Evolutionary conservation across 2,797 vertebrate species (phyloP), one percentile per base, ranked within the genome.

Genomic region (Mustela erminea): DNA sequence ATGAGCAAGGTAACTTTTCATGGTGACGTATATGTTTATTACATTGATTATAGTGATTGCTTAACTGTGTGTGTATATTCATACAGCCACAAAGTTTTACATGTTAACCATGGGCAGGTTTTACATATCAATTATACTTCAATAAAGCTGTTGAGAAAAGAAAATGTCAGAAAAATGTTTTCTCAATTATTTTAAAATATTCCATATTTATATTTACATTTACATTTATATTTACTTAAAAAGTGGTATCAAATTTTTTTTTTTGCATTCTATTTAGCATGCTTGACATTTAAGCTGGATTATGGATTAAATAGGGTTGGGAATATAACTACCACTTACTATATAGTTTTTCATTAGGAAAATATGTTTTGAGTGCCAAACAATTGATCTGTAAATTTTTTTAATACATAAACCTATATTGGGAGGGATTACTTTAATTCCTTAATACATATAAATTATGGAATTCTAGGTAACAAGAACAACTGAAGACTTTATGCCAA

Each of bases 261-360:
- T 82, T 41, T 64, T 41, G 9, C 25, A 68, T 88, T 89, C 75
- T 64, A 75, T 66, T 96, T 80, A 93, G 64, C 38, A 52, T 46
- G 41, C 56, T 43, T 94, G 74, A 17, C 27, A 77, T 75, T 86
- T 86, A 29, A 74, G 5, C 27, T 43, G 5, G 43, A 43, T 58
- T 95, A 62, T 58, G 21, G 21, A 21, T 93, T 85, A 77, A 95
- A 82, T 75, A 92, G 32, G 43, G 2, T 14, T 54, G 3, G 43
- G 25, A 35, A 35, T 64, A 29, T 52, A 54, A 90, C 52, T 93
- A 54, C 54, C 8, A 72, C 46, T 86, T 87, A 82, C 27, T n/a
- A 58, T 41, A 66, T 18, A 84, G 23, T 54, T 94, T 93, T 95
- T 90, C 27, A 70, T 35, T 95, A 64, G 82, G 4, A 70, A 90